Evolutionary conservation across 2,797 vertebrate genomes (phyloP), one percentile per base, ranked within the genome.

Genomic region (Periophthalmus magnuspinnatus): DNA sequence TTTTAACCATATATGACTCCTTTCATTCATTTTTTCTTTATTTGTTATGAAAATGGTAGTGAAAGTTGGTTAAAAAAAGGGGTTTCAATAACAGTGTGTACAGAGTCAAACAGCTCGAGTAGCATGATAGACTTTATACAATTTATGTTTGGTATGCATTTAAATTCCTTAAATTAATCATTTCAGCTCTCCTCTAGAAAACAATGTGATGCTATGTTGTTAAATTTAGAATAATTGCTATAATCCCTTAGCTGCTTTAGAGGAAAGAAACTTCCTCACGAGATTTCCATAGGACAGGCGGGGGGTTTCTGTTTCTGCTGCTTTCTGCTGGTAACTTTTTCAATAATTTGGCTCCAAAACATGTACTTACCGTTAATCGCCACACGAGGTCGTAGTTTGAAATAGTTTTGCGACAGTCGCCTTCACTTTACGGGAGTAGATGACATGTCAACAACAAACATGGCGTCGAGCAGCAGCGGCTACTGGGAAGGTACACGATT

Each of bases 401-500:
- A 13, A 8, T 2, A 11, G 0, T 64, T 33, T 69, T 70, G 45
- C 88, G 86, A 89, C 90, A 81, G 36, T 76, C 48, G 34, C 33
- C 21, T 69, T 60, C 48, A 1, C 70, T 80, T 82, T 63, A 82
- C 79, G 89, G 89, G 90, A 86, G 89, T 90, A 86, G 94, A 91
- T 90, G 94, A 88, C 77, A 78, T 81, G 80, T 86, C 84, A 88
- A 93, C 92, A 95, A 94, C 91, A 95, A 94, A 94, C 86, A 97
- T 97, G 96, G 95, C 94, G 80, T 83, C 91, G 79, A 83, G 86
- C 80, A 93, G 90, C 82, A 92, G 94, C 82, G 92, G 94, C 91
- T 96, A 95, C 66, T 96, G 95, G 96, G 95, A 97, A 94, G 95
- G 95, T 96, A 92, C 94, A 75, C 61, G 1, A 34, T 70, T 61